Percentiles rank a stretch among this genome's conserved stretches.
These are phyloP conservation scores for Agrotis exclamationis DNA, from an alignment of 2,888 invertebrate genomes.

Conservation along the genomic window DNA sequence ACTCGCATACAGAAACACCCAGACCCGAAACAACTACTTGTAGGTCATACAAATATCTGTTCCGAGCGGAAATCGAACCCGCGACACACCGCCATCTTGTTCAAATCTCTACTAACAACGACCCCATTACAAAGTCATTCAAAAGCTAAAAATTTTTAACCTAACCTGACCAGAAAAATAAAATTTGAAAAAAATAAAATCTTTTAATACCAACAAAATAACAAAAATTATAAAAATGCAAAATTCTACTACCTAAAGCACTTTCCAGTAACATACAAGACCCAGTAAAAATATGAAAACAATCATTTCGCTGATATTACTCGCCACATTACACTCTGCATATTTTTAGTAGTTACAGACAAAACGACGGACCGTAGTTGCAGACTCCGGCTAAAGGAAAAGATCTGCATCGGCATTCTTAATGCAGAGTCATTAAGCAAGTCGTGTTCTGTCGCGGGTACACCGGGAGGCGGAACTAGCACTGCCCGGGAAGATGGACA, in stretches of 20 bases:
- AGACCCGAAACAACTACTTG: too few relatives aligned
- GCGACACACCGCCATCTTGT: too few relatives aligned
- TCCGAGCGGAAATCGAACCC: too few relatives aligned
- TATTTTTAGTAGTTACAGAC: slow-evolving; percentile 19
- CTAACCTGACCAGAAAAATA: too few relatives aligned
- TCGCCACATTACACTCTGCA: slow-evolving; percentile 16
- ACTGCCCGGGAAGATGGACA: slow-evolving; percentile 30
- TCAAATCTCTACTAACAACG: too few relatives aligned
- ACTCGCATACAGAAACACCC: too few relatives aligned
- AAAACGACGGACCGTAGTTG: not conserved
- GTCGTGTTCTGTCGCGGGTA: slow-evolving; percentile 54
- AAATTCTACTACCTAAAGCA: accelerated
- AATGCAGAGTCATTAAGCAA: slow-evolving; percentile 61
- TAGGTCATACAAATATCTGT: too few relatives aligned
- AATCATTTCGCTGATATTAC: not conserved
- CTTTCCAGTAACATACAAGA: not conserved
- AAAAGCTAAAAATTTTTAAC: too few relatives aligned
- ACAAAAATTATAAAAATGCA: not conserved
- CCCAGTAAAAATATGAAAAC: not conserved
- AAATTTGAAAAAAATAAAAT: too few relatives aligned
- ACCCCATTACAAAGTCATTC: too few relatives aligned
- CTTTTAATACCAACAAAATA: too few relatives aligned
- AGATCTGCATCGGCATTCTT: slow-evolving; percentile 59
- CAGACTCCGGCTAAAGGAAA: slow-evolving; percentile 22
- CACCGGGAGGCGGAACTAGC: slow-evolving; percentile 52